Percentiles rank a stretch among this genome's conserved stretches.
These are phyloP conservation scores for Crossaster papposus DNA, from an alignment of 53 echinoderm and acorn worm genomes.

Conservation along the genomic window DNA sequence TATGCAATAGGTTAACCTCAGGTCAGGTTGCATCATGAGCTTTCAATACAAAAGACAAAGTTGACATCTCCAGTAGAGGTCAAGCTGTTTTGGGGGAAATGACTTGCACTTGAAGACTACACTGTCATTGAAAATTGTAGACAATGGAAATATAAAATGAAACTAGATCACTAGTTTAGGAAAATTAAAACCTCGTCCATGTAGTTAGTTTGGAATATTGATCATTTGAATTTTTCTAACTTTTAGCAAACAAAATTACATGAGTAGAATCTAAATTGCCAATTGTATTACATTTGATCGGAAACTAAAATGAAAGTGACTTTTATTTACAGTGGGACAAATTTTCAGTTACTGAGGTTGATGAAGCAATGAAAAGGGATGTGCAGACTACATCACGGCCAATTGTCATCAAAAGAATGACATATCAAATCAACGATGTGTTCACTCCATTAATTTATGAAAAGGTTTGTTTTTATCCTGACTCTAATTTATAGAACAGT, in stretches of 20 bases:
- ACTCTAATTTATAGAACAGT: background rate
- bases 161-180: too few relatives aligned
- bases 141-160: too few relatives aligned
- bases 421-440: conserved; percentile 76
- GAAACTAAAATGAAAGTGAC: background rate
- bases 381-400: conserved; percentile 80
- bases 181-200: too few relatives aligned
- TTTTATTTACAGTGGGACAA: conserved; percentile 71
- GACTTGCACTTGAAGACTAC: too few relatives aligned
- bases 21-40: background rate
- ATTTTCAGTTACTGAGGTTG: conserved; percentile 72
- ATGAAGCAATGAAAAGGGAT: conserved; percentile 69
- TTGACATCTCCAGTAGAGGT: too few relatives aligned
- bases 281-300: background rate
- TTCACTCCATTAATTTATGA: conserved; percentile 83
- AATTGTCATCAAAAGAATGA: conserved; percentile 70
- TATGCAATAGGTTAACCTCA: background rate
- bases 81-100: too few relatives aligned
- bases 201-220: too few relatives aligned
- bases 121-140: too few relatives aligned
- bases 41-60: too few relatives aligned
- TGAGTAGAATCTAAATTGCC: too few relatives aligned
- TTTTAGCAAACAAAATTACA: too few relatives aligned
- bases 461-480: conserved; percentile 60
- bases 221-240: too few relatives aligned